Conservation (phyloP, 2,113 vertebrate species). For the Neolamprologus caudopunctatus region DNA sequence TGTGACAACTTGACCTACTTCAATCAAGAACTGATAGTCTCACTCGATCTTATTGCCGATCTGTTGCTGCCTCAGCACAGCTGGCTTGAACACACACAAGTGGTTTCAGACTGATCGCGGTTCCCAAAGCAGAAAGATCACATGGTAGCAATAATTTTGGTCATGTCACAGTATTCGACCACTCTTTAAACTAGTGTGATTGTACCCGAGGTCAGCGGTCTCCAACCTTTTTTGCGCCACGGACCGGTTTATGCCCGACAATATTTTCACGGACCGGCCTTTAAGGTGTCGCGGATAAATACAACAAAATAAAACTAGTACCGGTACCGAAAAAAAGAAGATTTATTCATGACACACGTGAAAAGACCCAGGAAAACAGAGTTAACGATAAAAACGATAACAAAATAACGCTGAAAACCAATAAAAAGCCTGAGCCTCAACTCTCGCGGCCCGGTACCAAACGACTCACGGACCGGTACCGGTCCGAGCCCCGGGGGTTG, state of each 20-base stretch:
- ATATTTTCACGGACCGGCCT: rapidly evolving
- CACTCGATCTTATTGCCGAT: not conserved
- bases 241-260: rapidly evolving
- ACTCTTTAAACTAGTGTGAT: not conserved
- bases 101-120: not conserved
- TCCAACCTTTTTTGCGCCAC: rapidly evolving
- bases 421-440: not conserved
- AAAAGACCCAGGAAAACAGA: rapidly evolving
- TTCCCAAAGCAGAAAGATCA: rapidly evolving
- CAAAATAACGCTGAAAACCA: rapidly evolving
- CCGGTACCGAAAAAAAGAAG: rapidly evolving
- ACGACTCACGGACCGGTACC: rapidly evolving
- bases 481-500: rapidly evolving
- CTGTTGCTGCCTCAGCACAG: not conserved
- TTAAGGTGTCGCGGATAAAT: too few relatives aligned
- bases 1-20: not conserved
- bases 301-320: too few relatives aligned
- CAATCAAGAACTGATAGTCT: not conserved
- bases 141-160: not conserved
- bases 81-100: not conserved
- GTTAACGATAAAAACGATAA: rapidly evolving
- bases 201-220: rapidly evolving
- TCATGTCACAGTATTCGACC: not conserved
- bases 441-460: rapidly evolving
- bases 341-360: too few relatives aligned